phyloP scores from a whole-genome alignment of 2,888 invertebrate genomes.

The Trissolcus japonicus region DNA sequence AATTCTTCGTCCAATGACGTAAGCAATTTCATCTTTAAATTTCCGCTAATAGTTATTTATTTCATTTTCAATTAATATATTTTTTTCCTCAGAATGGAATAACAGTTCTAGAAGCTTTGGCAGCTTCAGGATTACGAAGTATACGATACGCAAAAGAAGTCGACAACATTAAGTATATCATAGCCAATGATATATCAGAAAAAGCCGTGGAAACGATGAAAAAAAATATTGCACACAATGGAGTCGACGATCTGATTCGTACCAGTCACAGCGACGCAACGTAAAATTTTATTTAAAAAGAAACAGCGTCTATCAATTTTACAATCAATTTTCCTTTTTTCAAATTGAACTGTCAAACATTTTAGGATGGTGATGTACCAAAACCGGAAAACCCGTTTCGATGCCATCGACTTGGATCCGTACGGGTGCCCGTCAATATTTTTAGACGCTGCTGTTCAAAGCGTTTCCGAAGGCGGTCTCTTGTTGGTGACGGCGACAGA shows the following conservation, averaged over 20 bases:
- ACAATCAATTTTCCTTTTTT: too few relatives aligned
- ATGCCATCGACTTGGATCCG: conserved; percentile 96
- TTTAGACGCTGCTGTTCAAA: conserved; percentile 91
- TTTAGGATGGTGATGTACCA: conserved; percentile 89
- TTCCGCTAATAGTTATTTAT: too few relatives aligned
- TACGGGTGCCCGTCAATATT: conserved; percentile 97
- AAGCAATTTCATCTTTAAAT: too few relatives aligned
- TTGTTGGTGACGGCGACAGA: conserved; percentile 98
- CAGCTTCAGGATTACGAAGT: conserved; percentile 96
- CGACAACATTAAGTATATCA: conserved; percentile 85
- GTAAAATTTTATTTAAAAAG: conserved; percentile 76
- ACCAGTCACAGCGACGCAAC: conserved; percentile 92
- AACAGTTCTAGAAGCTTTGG: conserved; percentile 92
- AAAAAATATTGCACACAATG: conserved; percentile 86
- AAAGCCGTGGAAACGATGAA: conserved; percentile 92
- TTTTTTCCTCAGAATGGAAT: conserved; percentile 78
- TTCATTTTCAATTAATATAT: background rate
- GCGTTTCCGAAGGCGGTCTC: conserved; percentile 88
- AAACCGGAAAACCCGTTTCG: conserved; percentile 84
- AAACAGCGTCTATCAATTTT: too few relatives aligned
- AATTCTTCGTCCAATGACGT: too few relatives aligned
- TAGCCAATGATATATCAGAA: conserved; percentile 94
- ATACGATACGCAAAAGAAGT: conserved; percentile 98
- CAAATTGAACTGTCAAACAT: background rate
- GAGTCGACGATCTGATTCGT: conserved; percentile 84